A percentile compares a stretch with the other conserved stretches of the same genome.
These are phyloP conservation scores for Polydrusus pterygomalis DNA, from an alignment of 2,888 invertebrate genomes.

Conservation along the genomic window DNA sequence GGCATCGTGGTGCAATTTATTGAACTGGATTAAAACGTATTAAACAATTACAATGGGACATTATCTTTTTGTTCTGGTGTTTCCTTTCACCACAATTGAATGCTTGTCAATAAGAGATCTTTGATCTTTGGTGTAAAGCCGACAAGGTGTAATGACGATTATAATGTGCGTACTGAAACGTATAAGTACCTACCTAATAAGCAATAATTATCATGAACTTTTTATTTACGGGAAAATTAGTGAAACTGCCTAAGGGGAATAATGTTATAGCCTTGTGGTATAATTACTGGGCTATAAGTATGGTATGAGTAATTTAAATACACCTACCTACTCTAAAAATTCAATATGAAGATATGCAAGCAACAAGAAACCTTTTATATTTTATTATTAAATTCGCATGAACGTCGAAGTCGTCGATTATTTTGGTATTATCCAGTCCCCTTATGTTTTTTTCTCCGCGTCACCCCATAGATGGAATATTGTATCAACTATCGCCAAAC, in stretches of 20 bases:
- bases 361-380: no score
- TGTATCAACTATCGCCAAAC: no score
- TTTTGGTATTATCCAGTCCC: no score
- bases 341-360: no score
- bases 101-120: background rate
- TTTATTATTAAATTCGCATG: no score
- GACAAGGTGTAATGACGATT: background rate
- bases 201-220: background rate
- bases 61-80: constrained; percentile 25
- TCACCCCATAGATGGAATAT: no score
- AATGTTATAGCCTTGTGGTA: background rate
- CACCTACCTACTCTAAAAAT: background rate
- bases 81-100: background rate
- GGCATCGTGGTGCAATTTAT: constrained; percentile 5
- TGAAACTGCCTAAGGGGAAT: background rate
- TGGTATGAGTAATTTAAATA: background rate
- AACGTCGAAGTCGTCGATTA: no score
- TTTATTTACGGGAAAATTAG: background rate
- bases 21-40: constrained; percentile 1
- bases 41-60: constrained; percentile 7
- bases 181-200: constrained; percentile 11
- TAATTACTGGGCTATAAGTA: background rate
- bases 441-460: no score
- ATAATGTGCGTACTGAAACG: background rate
- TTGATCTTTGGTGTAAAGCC: constrained; percentile 5